Evolutionary conservation across 2,797 vertebrate species (phyloP).

Genomic region (Decapterus maruadsi): DNA sequence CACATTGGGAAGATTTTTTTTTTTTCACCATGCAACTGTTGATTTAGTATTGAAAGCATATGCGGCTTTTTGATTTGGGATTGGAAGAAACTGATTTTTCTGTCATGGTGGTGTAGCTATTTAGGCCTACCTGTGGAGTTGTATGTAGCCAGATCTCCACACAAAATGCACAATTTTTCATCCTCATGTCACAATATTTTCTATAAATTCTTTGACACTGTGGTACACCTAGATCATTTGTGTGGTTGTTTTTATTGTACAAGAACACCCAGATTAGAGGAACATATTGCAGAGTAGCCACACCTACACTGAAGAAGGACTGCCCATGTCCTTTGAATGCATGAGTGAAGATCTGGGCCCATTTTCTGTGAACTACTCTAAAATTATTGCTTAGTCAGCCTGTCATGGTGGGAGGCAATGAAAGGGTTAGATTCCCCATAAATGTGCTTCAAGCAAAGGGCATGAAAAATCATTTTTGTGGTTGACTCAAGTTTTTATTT

Average conservation of each 20-base stretch:
- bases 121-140: too few species aligned
- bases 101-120: too few species aligned
- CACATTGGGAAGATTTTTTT: too few species aligned
- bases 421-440: not conserved
- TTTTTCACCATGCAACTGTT: too few species aligned
- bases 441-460: not conserved
- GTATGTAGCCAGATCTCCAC: too few species aligned
- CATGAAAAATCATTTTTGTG: not conserved
- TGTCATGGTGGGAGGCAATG: not conserved
- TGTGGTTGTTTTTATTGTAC: slow-evolving; percentile 8
- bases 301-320: not conserved
- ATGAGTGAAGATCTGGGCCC: not conserved
- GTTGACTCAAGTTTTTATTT: not conserved
- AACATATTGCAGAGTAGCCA: slow-evolving; percentile 18
- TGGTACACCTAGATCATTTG: slow-evolving; percentile 1
- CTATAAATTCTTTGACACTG: not conserved
- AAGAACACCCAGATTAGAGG: slow-evolving; percentile 22
- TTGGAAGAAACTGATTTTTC: too few species aligned
- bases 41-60: too few species aligned
- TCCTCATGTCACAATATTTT: not conserved
- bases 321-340: not conserved
- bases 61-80: too few species aligned
- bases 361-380: not conserved
- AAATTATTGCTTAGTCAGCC: not conserved
- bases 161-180: not conserved